A percentile compares a stretch with the other conserved stretches of the same genome.
Evolutionary conservation across 2,888 invertebrate species (phyloP).

Genomic region (Rotaria macrura): DNA sequence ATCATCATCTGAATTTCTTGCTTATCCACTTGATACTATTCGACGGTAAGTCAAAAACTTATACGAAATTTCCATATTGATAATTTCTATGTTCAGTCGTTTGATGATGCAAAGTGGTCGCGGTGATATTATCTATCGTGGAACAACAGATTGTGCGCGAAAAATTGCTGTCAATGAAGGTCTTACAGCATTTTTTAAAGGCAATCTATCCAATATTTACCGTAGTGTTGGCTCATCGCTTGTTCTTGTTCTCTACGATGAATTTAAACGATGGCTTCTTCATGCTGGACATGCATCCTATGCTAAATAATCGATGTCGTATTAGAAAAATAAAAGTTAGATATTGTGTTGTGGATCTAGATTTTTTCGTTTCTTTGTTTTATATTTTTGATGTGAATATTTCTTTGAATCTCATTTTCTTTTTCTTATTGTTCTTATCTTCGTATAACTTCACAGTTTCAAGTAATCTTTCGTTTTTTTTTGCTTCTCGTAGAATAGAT

Average conservation of each 20-base stretch:
- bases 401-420: not conserved
- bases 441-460: too few species aligned
- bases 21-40: conserved; percentile 78
- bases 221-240: not conserved
- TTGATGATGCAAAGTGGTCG: conserved; percentile 83
- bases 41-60: conserved; percentile 54
- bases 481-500: not conserved
- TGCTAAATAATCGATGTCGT: not conserved
- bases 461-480: not conserved
- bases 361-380: not conserved
- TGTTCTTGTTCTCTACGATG: conserved; percentile 13
- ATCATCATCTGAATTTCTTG: conserved; percentile 74
- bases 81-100: conserved; percentile 52
- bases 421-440: not conserved
- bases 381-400: not conserved
- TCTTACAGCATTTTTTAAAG: not conserved
- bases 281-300: not conserved
- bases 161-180: not conserved
- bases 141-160: not conserved
- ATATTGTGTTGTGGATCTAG: too few species aligned
- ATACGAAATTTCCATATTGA: too few species aligned
- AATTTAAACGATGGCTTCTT: not conserved
- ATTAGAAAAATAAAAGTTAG: not conserved
- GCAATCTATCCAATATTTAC: conserved; percentile 6
- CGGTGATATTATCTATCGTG: not conserved